A percentile compares a stretch with the other conserved stretches of the same genome.
Evolutionary conservation across 2,888 invertebrate species (phyloP).

Genomic region (Clitarchus hookeri): DNA sequence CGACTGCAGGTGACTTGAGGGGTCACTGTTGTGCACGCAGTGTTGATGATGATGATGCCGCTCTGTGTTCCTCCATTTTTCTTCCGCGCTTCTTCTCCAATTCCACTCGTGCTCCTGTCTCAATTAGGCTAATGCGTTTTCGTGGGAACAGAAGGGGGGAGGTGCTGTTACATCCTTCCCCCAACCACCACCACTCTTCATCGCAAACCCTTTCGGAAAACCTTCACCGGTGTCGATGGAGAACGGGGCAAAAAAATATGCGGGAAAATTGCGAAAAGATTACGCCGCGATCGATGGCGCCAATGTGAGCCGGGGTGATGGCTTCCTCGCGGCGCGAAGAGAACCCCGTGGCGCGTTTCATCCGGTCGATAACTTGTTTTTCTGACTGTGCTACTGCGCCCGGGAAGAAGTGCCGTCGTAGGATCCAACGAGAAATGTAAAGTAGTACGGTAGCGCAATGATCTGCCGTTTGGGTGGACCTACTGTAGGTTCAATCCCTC

Average conservation of each 20-base stretch:
- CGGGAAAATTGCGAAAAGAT: neutral
- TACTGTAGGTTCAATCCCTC: too few relatives aligned
- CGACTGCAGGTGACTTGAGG: neutral
- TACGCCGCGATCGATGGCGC: neutral
- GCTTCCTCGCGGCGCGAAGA: neutral
- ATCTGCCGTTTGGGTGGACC: too few relatives aligned
- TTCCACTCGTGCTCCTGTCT: neutral
- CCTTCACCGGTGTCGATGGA: constrained; percentile 14
- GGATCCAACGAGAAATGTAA: too few relatives aligned
- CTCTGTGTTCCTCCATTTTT: neutral
- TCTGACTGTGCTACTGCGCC: too few relatives aligned
- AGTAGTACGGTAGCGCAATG: too few relatives aligned
- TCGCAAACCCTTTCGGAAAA: neutral
- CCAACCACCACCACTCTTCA: neutral
- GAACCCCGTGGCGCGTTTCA: too few relatives aligned
- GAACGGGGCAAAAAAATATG: neutral
- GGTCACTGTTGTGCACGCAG: neutral
- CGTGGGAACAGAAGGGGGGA: neutral
- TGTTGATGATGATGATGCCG: neutral
- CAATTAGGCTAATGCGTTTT: constrained; percentile 2
- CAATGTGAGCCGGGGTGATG: neutral
- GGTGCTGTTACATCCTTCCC: neutral
- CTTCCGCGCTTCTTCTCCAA: neutral
- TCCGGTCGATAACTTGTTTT: too few relatives aligned
- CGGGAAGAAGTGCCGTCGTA: too few relatives aligned